Base-by-base conservation (phyloP, 2,797 vertebrate genomes). In the Ptychobarbus kaznakovi region DNA sequence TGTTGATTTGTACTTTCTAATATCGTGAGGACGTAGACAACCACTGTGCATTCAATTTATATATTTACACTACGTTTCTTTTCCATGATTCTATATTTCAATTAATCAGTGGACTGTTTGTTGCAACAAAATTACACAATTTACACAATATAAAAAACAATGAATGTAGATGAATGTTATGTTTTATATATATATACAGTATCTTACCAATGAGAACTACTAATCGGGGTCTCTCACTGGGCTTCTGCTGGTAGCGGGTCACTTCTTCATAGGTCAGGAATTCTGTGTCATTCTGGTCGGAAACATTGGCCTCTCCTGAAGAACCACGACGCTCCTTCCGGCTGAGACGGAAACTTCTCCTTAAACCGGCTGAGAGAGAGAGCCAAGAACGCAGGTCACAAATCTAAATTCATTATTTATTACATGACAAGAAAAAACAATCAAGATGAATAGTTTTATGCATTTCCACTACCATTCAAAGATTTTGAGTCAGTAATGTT, bases 261-360 rank as follows among this genome's bases (percentile, higher is more conserved):
- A 99, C 98, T 88, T 99, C 98, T 86, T 99, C 98, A 0, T 99
- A 99, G 0, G 97, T 99, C 20, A 96, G 91, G 87, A 96, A 94
- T 22, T 97, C 97, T 0, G 90, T 81, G 0, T 96, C 96, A 0
- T 91, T 90, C 0, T 89, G 92, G n/a, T 96, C 92, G 0, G 92
- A 91, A 0, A 90, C 91, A 63, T 92, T 95, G 32, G 91, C 91
- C 7, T 98, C 97, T 22, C 90, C 96, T 0, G 86, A 90, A 0
- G 91, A 95, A 28, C 91, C 95, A 13, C 93, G 95, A 15, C 97
- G 94, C 89, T 97, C 97, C 42, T 98, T 98, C 0, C 97, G 96
- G 85, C 98, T 98, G 11, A 99, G 73, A 3, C 97, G 94, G 74
- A 99, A 99, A 92, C 98, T 99, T 90, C 97, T 96, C 75, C 98